Evolutionary conservation across 1,140 invertebrate genomes (phyloP).

Genomic region (Drosophila rhopaloa): DNA sequence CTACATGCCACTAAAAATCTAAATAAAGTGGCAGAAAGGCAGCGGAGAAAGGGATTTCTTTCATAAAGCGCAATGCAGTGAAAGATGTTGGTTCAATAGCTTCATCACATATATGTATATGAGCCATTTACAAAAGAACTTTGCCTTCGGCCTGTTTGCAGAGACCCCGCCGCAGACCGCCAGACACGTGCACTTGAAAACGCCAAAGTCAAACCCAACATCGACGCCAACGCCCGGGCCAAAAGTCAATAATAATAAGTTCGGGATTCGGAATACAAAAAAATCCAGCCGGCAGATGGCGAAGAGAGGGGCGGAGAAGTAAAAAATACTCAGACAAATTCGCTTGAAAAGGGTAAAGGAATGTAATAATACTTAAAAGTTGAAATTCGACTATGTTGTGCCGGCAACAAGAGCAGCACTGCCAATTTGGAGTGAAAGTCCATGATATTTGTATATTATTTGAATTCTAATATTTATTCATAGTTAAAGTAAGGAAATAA

Average conservation of each 20-base stretch:
- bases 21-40: constrained; percentile 57
- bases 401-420: constrained; percentile 21
- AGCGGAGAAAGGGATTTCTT: constrained; percentile 29
- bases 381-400: constrained; percentile 70
- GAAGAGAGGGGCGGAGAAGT: neutral
- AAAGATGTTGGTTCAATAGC: constrained; percentile 72
- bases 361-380: constrained; percentile 83
- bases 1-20: constrained; percentile 69
- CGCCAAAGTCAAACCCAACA: constrained; percentile 54
- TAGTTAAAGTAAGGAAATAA: no score
- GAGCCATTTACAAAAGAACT: constrained; percentile 31
- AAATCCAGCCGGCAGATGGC: constrained; percentile 16
- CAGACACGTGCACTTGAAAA: constrained; percentile 78
- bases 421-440: constrained; percentile 9
- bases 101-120: constrained; percentile 39
- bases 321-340: constrained; percentile 76
- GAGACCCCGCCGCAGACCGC: constrained; percentile 38
- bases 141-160: constrained; percentile 21
- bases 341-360: constrained; percentile 81
- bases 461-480: no score
- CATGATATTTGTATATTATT: no score
- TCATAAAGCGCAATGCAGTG: constrained; percentile 49
- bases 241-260: constrained; percentile 82
- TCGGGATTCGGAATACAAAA: constrained; percentile 38
- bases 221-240: constrained; percentile 43